Base-by-base conservation (phyloP, 2,888 invertebrate species). In the Trichopria drosophilae region DNA sequence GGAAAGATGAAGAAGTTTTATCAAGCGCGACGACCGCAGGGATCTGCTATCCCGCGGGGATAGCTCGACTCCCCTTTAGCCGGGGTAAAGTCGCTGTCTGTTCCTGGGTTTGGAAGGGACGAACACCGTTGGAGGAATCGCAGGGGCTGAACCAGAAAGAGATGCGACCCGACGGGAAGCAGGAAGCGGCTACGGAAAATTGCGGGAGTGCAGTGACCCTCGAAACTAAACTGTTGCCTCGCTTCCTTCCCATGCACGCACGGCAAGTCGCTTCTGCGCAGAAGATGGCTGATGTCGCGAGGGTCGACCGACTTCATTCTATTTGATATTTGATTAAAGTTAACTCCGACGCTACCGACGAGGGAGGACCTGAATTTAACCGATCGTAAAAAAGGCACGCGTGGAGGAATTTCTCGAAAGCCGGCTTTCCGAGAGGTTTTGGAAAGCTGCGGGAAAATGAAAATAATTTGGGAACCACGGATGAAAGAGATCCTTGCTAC, bases 271-370 rank as follows among this genome's bases (percentile, higher is more conserved):
- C 5, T 5, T 37, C 37, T n/a, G 22, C 22, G 35, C 3, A 20
- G 2, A 18, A n/a, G n/a, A n/a, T n/a, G n/a, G n/a, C n/a, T n/a
- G n/a, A n/a, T n/a, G n/a, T n/a, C 39, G 48, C 41, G 36, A 40
- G 56, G 48, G 55, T 50, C 46, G 52, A 55, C 54, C 59, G 54
- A 59, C 51, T 65, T 60, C 46, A 58, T 59, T 63, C 61, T 58
- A 63, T 66, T 63, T 65, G 65, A 62, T 66, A 66, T 68, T 67
- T 67, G 67, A 69, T 69, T 69, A 67, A 67, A 66, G 62, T 63
- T 61, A 56, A 66, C 67, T 65, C 63, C 57, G 61, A 62, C 13
- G 18, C 22, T 10, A 19, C 12, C 26, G 45, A 16, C 39, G 9
- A 19, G n/a, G 24, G n/a, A 9, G 26, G 19, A 6, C 19, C 26